Conservation (phyloP, 2,797 vertebrate species). For the Falco peregrinus region DNA sequence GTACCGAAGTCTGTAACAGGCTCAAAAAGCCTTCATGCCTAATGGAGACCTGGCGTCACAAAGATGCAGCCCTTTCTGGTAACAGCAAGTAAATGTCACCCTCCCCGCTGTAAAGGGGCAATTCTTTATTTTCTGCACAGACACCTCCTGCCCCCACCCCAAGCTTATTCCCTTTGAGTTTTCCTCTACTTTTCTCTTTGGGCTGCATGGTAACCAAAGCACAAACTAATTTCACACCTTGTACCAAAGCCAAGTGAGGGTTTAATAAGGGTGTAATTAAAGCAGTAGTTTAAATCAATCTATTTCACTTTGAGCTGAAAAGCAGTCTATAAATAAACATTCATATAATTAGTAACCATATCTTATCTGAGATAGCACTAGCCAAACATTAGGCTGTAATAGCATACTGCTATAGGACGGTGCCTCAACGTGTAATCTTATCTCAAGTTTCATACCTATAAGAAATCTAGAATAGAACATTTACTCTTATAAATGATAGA, state of each 20-base stretch:
- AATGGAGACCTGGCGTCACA: neutral
- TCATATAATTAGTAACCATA: neutral
- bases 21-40: neutral
- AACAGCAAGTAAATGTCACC: neutral
- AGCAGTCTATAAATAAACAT: neutral
- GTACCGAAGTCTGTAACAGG: neutral
- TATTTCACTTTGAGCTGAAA: neutral
- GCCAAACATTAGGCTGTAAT: neutral
- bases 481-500: neutral
- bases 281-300: neutral
- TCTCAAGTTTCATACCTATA: neutral
- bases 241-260: neutral
- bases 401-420: neutral
- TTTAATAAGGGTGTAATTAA: neutral
- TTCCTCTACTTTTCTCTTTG: neutral
- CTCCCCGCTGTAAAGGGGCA: neutral
- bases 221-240: neutral
- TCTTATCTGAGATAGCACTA: neutral
- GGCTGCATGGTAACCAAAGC: neutral
- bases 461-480: neutral
- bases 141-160: neutral
- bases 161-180: neutral
- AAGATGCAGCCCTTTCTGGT: neutral
- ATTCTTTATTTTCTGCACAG: neutral
- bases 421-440: neutral